These are phyloP conservation scores for Micoletzkya japonica DNA, from an alignment of 2,888 invertebrate genomes.

Conservation along the genomic window DNA sequence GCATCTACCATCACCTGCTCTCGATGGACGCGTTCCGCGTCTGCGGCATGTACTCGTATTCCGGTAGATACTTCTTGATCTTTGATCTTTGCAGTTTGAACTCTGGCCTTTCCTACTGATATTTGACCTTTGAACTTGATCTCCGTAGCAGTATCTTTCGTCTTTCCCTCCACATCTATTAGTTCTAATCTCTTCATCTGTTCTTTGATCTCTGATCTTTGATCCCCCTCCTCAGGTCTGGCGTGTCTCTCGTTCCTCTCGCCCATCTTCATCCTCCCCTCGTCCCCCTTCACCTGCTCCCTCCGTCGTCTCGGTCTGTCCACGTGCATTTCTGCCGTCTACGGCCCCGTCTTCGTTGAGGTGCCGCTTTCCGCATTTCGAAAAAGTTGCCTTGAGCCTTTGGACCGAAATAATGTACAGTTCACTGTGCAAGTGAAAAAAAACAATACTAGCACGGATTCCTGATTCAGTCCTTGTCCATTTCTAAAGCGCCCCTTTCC, in stretches of 20 bases:
- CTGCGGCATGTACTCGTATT: constrained; percentile 46
- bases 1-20: constrained; percentile 54
- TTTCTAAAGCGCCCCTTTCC: neutral
- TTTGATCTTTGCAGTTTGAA: too few relatives aligned
- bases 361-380: too few relatives aligned
- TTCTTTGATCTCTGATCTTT: too few relatives aligned
- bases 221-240: constrained; percentile 32
- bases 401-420: neutral
- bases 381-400: too few relatives aligned
- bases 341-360: constrained; percentile 53
- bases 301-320: constrained; percentile 45
- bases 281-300: constrained; percentile 48
- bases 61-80: constrained; percentile 35
- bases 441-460: neutral
- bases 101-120: too few relatives aligned
- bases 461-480: neutral
- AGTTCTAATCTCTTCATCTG: too few relatives aligned
- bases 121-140: too few relatives aligned
- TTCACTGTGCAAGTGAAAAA: neutral
- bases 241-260: constrained; percentile 46
- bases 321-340: constrained; percentile 43
- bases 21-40: constrained; percentile 41
- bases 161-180: too few relatives aligned
- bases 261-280: constrained; percentile 51
- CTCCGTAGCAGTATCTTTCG: too few relatives aligned